Conservation (phyloP, 1,140 invertebrate genomes). For the Sitophilus oryzae region DNA sequence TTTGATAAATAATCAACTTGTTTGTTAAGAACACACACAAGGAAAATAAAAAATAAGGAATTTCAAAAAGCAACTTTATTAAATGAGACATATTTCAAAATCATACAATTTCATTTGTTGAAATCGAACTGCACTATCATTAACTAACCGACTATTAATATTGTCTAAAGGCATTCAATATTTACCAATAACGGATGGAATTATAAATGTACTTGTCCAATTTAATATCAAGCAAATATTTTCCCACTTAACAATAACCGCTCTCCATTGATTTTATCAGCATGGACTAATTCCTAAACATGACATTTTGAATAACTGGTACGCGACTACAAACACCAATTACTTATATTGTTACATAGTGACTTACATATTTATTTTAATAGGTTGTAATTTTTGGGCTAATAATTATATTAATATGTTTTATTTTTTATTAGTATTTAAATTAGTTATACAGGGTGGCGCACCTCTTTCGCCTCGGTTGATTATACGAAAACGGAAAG, state of each 20-base stretch:
- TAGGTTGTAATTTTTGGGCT: neutral
- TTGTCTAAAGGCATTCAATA: neutral
- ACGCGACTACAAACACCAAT: neutral
- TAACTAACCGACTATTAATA: neutral
- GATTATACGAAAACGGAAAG: no score
- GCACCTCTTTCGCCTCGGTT: no score
- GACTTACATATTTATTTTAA: neutral
- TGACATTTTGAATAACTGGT: neutral
- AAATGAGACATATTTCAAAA: no score
- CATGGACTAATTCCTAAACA: constrained; percentile 4
- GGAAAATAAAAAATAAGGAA: no score
- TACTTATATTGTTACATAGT: neutral
- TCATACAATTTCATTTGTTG: no score
- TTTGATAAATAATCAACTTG: no score
- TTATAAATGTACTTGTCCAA: neutral
- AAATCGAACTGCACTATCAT: neutral
- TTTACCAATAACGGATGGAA: neutral
- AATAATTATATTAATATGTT: neutral
- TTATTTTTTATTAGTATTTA: no score
- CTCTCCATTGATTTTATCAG: neutral
- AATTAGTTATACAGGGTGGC: no score
- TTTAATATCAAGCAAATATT: constrained; percentile 3
- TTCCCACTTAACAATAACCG: neutral
- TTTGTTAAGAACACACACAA: no score
- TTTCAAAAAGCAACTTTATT: no score